These are phyloP conservation scores for Tor tambroides DNA, from an alignment of 2,113 vertebrate genomes.

Conservation along the genomic window DNA sequence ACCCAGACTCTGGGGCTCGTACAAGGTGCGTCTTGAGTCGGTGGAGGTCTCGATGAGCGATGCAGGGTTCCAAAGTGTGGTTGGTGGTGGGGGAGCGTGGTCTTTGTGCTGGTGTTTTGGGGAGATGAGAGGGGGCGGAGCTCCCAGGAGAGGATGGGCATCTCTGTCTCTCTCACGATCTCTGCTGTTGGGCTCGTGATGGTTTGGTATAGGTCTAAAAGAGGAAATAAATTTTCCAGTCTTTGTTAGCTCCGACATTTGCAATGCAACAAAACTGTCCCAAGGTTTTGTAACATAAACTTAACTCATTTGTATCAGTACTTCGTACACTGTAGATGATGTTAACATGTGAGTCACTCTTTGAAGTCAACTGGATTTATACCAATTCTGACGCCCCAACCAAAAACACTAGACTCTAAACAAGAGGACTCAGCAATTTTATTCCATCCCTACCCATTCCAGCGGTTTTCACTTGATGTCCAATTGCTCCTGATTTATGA, in stretches of 20 bases:
- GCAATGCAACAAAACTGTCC: neutral
- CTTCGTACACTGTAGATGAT: neutral
- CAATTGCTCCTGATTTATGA: neutral
- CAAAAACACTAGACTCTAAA: conserved; percentile 41
- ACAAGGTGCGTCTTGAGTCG: conserved; percentile 80
- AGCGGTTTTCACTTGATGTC: neutral
- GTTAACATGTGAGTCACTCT: neutral
- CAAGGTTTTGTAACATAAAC: neutral
- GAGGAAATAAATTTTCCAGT: conserved; percentile 28
- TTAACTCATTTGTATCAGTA: neutral
- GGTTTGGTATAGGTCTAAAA: conserved; percentile 80
- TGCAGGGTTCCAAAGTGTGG: conserved; percentile 93
- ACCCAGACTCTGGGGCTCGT: conserved; percentile 77
- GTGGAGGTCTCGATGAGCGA: conserved; percentile 85
- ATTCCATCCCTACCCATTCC: neutral
- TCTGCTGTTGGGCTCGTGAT: conserved; percentile 76
- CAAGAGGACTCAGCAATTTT: neutral
- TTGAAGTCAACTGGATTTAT: neutral
- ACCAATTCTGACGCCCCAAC: neutral
- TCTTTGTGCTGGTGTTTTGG: conserved; percentile 89
- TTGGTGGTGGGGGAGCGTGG: conserved; percentile 77
- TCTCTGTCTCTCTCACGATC: conserved; percentile 66
- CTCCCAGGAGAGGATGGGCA: conserved; percentile 85
- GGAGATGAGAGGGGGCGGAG: conserved; percentile 94
- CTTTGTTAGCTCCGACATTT: neutral